Conservation (phyloP, 2,888 invertebrate genomes). For the Polydesmus complanatus region DNA sequence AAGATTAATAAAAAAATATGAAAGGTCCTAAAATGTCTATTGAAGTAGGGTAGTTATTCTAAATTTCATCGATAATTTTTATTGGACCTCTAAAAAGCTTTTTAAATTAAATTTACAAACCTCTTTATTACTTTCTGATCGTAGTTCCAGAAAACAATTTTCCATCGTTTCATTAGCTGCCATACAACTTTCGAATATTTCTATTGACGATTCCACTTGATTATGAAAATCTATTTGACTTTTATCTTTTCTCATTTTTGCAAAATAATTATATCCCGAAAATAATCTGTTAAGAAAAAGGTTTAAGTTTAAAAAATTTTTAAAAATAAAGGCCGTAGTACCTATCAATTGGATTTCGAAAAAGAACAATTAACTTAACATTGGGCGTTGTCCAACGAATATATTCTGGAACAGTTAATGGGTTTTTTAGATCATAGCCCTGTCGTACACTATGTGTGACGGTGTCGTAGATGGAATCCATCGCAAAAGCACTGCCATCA, state of each 20-base stretch:
- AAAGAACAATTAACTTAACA: slow-evolving; percentile 6
- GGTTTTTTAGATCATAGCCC: background rate
- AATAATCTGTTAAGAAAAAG: background rate
- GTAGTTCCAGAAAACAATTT: background rate
- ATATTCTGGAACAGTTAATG: background rate
- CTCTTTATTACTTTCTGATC: background rate
- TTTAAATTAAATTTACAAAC: too few species aligned
- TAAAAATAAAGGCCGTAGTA: background rate
- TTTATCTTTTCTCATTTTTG: background rate
- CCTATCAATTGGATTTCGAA: background rate
- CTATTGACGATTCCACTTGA: background rate
- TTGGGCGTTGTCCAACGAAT: slow-evolving; percentile 4
- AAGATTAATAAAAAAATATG: too few species aligned
- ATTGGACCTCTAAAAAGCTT: too few species aligned
- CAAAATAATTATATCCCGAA: background rate
- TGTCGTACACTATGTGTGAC: background rate
- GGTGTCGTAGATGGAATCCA: slow-evolving; percentile 12
- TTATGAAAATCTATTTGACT: background rate
- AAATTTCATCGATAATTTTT: too few species aligned
- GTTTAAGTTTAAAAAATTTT: background rate
- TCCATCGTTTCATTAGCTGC: background rate
- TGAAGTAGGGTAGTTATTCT: too few species aligned
- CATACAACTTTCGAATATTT: background rate
- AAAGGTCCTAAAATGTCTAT: too few species aligned
- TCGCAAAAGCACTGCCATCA: slow-evolving; percentile 18